phyloP scores from a whole-genome alignment of 23 tunicate species.

The Styela plicata region DNA sequence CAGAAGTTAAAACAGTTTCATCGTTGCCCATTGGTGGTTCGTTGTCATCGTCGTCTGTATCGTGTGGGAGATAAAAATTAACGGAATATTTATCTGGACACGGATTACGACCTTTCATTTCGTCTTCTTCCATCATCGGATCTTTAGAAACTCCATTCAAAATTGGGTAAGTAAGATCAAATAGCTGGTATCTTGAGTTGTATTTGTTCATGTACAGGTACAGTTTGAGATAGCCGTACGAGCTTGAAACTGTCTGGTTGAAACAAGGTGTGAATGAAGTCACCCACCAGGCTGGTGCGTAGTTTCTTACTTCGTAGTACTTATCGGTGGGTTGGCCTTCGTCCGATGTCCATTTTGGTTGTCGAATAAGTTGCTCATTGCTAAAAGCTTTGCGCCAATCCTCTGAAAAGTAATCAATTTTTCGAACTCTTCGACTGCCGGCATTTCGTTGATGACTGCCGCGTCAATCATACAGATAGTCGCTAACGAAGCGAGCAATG shows the following conservation, averaged over 20 bases:
- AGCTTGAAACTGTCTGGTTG: background rate
- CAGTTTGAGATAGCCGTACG: slow-evolving; percentile 17
- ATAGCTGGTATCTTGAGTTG: background rate
- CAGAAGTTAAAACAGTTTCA: background rate
- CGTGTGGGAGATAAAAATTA: background rate
- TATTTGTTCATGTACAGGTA: slow-evolving; percentile 10
- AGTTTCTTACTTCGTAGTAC: background rate
- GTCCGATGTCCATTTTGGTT: background rate
- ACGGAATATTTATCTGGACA: slow-evolving; percentile 1
- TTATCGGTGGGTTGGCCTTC: background rate
- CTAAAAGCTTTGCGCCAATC: background rate
- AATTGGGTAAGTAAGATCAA: background rate
- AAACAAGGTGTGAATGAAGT: background rate
- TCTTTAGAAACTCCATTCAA: background rate
- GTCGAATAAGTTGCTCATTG: background rate
- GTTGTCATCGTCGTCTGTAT: background rate
- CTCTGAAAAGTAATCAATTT: background rate
- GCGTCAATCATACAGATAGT: background rate
- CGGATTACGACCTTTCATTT: background rate
- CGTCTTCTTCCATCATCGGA: background rate
- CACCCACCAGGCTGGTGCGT: slow-evolving; percentile 17
- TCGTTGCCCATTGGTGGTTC: background rate
- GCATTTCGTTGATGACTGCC: background rate
- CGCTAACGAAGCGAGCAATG: background rate
- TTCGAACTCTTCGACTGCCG: background rate